Base-by-base conservation (phyloP, 2,888 invertebrate genomes). In the Vanessa cardui region DNA sequence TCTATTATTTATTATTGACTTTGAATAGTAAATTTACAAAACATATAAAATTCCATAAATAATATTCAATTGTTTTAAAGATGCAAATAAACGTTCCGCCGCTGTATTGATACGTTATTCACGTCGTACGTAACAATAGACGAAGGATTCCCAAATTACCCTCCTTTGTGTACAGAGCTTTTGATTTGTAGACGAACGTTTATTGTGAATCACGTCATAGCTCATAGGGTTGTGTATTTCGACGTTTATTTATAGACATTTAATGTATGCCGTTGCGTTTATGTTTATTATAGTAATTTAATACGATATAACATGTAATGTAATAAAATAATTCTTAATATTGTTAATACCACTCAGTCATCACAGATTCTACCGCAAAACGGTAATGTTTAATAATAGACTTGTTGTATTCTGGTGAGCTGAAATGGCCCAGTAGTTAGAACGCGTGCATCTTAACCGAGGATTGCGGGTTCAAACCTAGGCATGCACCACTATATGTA, bases 131-230 rank as follows among this genome's bases (percentile, higher is more conserved):
- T 54, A 50, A 65, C 66, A 66, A 66, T 33, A 63, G 56, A 54
- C 52, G 26, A 7, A 39, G 39, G 56, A n/a, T 12, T 56, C 15
- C 45, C 44, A 62, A 69, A 71, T 69, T 66, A 69, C 64, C 52
- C 9, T 33, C 54, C 56, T 60, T 69, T 69, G 68, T 71, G 47
- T 62, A 61, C 49, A 26, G 49, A 45, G 31, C 56, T 67, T 50
- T 64, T 62, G 71, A 71, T 71, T 71, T 71, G 66, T 64, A 54
- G 69, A 62, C 56, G 56, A 52, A 52, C 62, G 52, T 71, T 71
- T 64, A 60, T 50, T 64, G 58, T 67, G 62, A 64, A 54, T 69
- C 16, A 54, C 62, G 54, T 39, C 12, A 52, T 54, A 56, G 61
- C 56, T 67, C 47, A 62, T 58, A 52, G 33, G 64, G 52, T 68